phyloP scores from a whole-genome alignment of 2,888 invertebrate species.

The Ormyrus thymus region DNA sequence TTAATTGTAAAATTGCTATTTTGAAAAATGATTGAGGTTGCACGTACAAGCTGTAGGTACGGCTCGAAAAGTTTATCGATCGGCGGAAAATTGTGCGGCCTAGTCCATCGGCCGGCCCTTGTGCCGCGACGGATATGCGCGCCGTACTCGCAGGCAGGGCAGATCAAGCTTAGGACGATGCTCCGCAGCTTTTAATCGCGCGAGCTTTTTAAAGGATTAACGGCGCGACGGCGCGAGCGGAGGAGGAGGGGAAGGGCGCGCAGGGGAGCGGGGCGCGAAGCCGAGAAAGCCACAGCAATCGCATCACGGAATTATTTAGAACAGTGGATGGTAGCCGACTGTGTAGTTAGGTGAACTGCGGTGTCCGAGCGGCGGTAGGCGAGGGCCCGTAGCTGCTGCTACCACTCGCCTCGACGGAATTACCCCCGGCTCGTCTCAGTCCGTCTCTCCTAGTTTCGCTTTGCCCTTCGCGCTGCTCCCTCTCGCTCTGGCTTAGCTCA shows the following conservation, averaged over 20 bases:
- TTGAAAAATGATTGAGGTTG: too few species aligned
- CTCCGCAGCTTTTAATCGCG: background rate
- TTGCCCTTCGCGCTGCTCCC: slow-evolving; percentile 61
- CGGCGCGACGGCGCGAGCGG: slow-evolving; percentile 23
- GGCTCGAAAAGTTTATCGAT: too few species aligned
- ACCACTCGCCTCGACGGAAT: slow-evolving; percentile 45
- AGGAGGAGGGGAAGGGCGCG: slow-evolving; percentile 20
- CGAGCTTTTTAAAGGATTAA: background rate
- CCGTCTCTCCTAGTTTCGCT: slow-evolving; percentile 55
- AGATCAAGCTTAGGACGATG: background rate
- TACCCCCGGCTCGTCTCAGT: slow-evolving; percentile 58
- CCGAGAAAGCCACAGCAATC: slow-evolving; percentile 70
- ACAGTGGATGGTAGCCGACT: slow-evolving; percentile 70
- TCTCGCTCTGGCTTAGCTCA: slow-evolving; percentile 72
- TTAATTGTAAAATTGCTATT: too few species aligned
- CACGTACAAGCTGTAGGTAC: too few species aligned
- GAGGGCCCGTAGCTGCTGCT: slow-evolving; percentile 38
- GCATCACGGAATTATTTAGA: slow-evolving; percentile 74
- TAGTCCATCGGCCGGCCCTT: too few species aligned
- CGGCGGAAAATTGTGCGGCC: too few species aligned
- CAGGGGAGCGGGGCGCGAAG: slow-evolving; percentile 38
- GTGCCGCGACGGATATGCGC: too few species aligned
- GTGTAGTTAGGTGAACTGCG: slow-evolving; percentile 72
- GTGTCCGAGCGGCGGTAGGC: slow-evolving; percentile 65
- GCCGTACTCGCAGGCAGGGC: too few species aligned